Evolutionary conservation across 1,140 invertebrate genomes (phyloP).

Genomic region (Littorina saxatilis): DNA sequence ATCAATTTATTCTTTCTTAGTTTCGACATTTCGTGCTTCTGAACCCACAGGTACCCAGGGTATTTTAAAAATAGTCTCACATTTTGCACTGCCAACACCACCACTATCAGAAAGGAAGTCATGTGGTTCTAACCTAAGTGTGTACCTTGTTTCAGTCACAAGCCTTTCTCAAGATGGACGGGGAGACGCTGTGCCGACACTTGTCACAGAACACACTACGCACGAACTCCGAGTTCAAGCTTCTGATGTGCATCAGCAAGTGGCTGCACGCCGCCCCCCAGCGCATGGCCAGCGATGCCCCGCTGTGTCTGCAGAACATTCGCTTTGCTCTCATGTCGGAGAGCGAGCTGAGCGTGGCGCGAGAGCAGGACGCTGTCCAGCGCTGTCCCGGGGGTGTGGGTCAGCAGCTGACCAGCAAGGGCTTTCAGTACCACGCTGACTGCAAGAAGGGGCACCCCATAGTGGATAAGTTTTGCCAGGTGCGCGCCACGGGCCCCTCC

Average conservation of each 20-base stretch:
- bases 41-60: too few species aligned
- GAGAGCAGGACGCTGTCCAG: conserved; percentile 67
- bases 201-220: conserved; percentile 61
- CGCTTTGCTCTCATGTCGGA: conserved; percentile 72
- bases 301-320: conserved; percentile 57
- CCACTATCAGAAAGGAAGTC: too few species aligned
- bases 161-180: conserved; percentile 68
- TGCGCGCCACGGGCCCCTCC: conserved; percentile 60
- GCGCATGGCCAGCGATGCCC: conserved; percentile 55
- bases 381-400: conserved; percentile 55
- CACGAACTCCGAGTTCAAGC: conserved; percentile 77
- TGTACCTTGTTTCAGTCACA: conserved; percentile 48
- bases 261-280: conserved; percentile 63
- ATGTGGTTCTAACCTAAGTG: too few species aligned
- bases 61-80: background rate
- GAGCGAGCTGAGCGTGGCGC: conserved; percentile 57
- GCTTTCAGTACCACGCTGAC: conserved; percentile 69
- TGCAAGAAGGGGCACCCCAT: conserved; percentile 68
- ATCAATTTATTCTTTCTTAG: too few species aligned
- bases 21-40: too few species aligned
- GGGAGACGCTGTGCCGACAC: conserved; percentile 60
- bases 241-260: conserved; percentile 75
- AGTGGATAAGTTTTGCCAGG: conserved; percentile 61
- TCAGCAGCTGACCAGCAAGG: conserved; percentile 60
- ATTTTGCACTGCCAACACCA: too few species aligned